Conservation (phyloP, 2,113 vertebrate species). For the Proterorhinus semilunaris region DNA sequence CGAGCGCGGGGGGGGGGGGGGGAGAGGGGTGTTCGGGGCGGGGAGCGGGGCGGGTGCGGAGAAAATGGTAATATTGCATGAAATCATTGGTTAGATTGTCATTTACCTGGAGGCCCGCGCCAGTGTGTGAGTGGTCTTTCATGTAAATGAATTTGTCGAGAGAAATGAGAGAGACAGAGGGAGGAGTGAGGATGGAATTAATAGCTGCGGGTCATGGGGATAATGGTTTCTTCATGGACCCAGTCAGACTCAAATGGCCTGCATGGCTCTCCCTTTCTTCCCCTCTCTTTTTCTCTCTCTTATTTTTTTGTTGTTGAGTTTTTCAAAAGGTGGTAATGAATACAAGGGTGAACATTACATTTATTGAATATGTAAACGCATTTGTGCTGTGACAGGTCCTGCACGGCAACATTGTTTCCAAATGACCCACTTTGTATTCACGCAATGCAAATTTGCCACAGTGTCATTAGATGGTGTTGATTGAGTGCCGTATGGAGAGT, state of each 20-base stretch:
- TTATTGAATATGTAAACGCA: conserved; percentile 71
- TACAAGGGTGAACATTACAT: conserved; percentile 67
- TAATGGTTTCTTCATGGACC: conserved; percentile 77
- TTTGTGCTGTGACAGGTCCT: conserved; percentile 63
- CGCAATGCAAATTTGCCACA: conserved; percentile 69
- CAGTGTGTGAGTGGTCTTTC: conserved; percentile 71
- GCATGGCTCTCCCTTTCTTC: conserved; percentile 17
- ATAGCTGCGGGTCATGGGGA: conserved; percentile 74
- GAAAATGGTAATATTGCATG: conserved; percentile 67
- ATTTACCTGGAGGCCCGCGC: conserved; percentile 69
- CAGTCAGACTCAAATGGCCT: conserved; percentile 72
- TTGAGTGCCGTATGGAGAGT: conserved; percentile 65
- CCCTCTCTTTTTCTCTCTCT: background rate
- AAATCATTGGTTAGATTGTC: conserved; percentile 68
- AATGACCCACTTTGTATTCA: conserved; percentile 78
- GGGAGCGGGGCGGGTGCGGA: conserved; percentile 19
- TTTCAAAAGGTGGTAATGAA: conserved; percentile 44
- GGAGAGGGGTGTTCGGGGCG: background rate
- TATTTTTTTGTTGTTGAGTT: conserved; percentile 31
- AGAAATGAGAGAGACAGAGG: conserved; percentile 67
- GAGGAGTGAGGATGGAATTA: conserved; percentile 70
- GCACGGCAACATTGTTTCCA: conserved; percentile 65
- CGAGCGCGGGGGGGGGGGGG: background rate
- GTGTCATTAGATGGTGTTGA: conserved; percentile 59
- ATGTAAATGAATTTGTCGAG: conserved; percentile 76